A percentile compares a stretch with the other conserved stretches of the same genome.
These are phyloP conservation scores for Suillia variegata DNA, from an alignment of 2,888 invertebrate genomes.

Conservation along the genomic window DNA sequence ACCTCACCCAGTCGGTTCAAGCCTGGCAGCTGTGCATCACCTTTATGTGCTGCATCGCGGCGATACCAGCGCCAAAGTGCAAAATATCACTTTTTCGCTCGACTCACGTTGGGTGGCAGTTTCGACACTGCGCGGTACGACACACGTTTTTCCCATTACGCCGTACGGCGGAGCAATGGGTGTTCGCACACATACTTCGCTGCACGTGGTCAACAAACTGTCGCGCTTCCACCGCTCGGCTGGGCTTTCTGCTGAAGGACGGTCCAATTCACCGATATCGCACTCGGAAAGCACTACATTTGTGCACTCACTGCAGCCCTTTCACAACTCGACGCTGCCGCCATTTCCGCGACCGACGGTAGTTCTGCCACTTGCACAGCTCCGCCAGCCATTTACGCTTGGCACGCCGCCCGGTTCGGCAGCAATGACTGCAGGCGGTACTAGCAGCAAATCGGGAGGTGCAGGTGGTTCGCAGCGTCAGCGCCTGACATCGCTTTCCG, in stretches of 20 bases:
- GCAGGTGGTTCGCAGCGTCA: constrained; percentile 66
- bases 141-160: constrained; percentile 95
- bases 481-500: constrained; percentile 73
- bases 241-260: constrained; percentile 76
- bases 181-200: constrained; percentile 91
- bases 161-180: constrained; percentile 94
- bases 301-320: constrained; percentile 65
- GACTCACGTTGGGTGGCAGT: constrained; percentile 98
- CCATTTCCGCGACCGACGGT: constrained; percentile 88
- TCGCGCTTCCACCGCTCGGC: constrained; percentile 96
- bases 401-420: constrained; percentile 54
- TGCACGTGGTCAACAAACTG: constrained; percentile 90
- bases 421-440: constrained; percentile 25
- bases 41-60: constrained; percentile 93
- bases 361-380: constrained; percentile 81
- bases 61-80: constrained; percentile 94
- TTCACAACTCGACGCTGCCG: constrained; percentile 86
- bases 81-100: constrained; percentile 87
- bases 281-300: constrained; percentile 61
- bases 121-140: constrained; percentile 93
- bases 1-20: constrained; percentile 87
- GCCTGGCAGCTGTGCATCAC: constrained; percentile 90
- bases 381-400: constrained; percentile 70
- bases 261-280: constrained; percentile 72
- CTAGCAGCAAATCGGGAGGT: constrained; percentile 15